Base-by-base conservation (phyloP, 1,140 invertebrate species). In the Cepaea nemoralis region DNA sequence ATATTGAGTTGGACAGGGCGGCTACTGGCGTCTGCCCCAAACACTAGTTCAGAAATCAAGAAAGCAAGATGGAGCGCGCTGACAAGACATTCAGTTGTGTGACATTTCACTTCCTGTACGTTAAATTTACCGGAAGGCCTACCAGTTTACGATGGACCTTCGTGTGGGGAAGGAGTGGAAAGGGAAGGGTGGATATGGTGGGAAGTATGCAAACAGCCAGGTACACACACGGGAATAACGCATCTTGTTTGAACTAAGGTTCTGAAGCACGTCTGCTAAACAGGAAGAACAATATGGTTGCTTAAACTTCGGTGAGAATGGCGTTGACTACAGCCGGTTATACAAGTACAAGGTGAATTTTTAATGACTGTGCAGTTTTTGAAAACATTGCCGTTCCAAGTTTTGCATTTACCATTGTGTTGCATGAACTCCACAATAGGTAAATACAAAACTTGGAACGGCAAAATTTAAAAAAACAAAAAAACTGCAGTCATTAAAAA, bases 161-260 rank as follows among this genome's bases (percentile, higher is more conserved):
- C 19, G 19, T 45, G 6, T 45, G 8, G 6, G 6, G 6, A 45
- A 55, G n/a, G 16, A 55, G 6, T 8, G n/a, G 50, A 5, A 22
- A 22, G 3, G n/a, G n/a, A 55, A 55, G n/a, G 3, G 42, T 10
- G n/a, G n/a, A 27, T 16, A 27, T 63, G 59, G 19, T 27, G 59
- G 59, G 59, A 63, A 63, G 33, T 63, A 63, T 63, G n/a, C 59
- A 63, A 63, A 63, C 59, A 63, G 59, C n/a, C 59, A 63, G 59
- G 59, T 63, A 63, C 19, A 63, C 59, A 63, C 27, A 31, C 5
- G 27, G 59, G 59, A 6, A 63, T 31, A 14, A 63, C n/a, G 6
- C 6, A 27, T 31, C n/a, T 8, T 63, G 59, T 31, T 63, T 63
- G 6, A 63, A 19, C n/a, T 27, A 31, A 27, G 12, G 2, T 63